These are phyloP conservation scores for Cirrhinus molitorella DNA, from an alignment of 2,797 vertebrate species.

Conservation along the genomic window DNA sequence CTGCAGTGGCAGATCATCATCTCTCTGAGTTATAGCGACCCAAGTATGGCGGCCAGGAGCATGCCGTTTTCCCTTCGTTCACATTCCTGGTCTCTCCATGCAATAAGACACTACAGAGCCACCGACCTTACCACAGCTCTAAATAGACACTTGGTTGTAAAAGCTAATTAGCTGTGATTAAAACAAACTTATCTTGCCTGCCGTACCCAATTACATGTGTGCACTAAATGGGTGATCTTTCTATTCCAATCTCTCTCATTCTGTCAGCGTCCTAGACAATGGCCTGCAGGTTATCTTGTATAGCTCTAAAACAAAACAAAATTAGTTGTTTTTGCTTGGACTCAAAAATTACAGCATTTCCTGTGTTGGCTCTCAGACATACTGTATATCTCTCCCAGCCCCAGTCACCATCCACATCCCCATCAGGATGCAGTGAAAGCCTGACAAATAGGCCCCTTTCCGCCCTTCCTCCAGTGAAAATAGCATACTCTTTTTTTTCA, in stretches of 20 bases:
- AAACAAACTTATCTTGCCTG: constrained; percentile 54
- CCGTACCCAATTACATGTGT: constrained; percentile 42
- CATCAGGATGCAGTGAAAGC: constrained; percentile 58
- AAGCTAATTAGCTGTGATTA: constrained; percentile 63
- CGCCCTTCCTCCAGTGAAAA: constrained; percentile 60
- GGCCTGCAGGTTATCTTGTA: constrained; percentile 38
- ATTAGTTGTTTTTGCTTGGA: constrained; percentile 40
- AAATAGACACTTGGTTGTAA: constrained; percentile 55
- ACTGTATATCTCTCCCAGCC: constrained; percentile 34
- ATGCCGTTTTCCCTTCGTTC: constrained; percentile 42
- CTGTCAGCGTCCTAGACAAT: constrained; percentile 32
- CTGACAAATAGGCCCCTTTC: constrained; percentile 53
- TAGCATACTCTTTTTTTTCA: constrained; percentile 47
- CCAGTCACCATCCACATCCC: constrained; percentile 43
- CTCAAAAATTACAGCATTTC: constrained; percentile 54
- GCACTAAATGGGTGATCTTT: constrained; percentile 35
- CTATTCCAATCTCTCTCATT: constrained; percentile 21
- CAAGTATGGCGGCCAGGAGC: constrained; percentile 54
- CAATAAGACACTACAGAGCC: constrained; percentile 68
- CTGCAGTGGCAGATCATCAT: constrained; percentile 46
- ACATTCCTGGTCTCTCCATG: constrained; percentile 68
- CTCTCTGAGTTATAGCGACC: constrained; percentile 46
- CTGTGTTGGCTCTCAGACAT: constrained; percentile 16
- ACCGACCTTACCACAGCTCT: constrained; percentile 55
- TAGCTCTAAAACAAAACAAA: constrained; percentile 43